Evolutionary conservation across 2,797 vertebrate species (phyloP), one percentile per base, ranked within the genome.

Genomic region (Pagetopsis macropterus): DNA sequence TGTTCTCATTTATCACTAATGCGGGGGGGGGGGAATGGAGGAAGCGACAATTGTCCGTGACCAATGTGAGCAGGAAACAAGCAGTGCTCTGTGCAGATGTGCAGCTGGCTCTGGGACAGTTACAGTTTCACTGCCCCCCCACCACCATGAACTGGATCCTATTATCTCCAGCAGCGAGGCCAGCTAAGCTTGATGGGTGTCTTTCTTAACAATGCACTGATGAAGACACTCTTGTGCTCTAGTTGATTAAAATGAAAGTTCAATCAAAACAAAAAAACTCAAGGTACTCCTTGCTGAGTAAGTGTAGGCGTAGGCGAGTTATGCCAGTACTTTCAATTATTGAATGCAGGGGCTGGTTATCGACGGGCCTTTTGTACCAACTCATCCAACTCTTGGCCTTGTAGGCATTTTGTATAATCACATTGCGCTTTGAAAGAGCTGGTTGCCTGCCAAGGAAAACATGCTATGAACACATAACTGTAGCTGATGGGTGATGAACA

Each of bases 1-100:
- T 87, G 84, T 91, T 90, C 82, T 87, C 73, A 84, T 89, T 92
- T 81, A 78, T 59, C 57, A n/a, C 57, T 87, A 86, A 76, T 84
- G 37, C 58, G 58, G 33, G 55, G 56, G 81, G 65, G 55, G 58
- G 33, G 55, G 58, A 11, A 70, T 72, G 65, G 43, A 27, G 68
- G 65, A 70, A 2, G 63, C 58, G 75, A 88, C 78, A 84, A 89
- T 76, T 85, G 88, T 76, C 84, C 68, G 41, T 84, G 87, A 88
- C 88, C 83, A 65, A 70, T 69, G 66, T 19, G 76, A 88, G 84
- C 83, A 83, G 79, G 89, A 88, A 80, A 79, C 77, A 83, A 73
- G 73, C 76, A 48, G 52, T 7, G 56, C 70, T 85, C 72, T 61
- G 65, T 84, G 79, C 89, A 91, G 88, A 92, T 89, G 88, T 90